Evolutionary conservation across 2,797 vertebrate species (phyloP).

Genomic region (Phylloscopus collybita): DNA sequence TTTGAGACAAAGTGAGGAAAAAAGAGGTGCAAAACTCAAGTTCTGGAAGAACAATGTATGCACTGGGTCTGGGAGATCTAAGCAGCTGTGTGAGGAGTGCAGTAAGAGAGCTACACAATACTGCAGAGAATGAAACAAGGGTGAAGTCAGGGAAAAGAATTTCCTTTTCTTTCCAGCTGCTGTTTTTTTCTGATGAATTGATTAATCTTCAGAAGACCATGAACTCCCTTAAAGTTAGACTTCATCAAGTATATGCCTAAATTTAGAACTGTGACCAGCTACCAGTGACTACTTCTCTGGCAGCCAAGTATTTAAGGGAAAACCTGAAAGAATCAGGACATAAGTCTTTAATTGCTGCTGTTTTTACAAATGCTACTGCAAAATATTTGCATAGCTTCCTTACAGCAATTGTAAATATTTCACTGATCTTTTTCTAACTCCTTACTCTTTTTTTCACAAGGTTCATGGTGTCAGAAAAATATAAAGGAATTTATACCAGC

Average conservation of each 20-base stretch:
- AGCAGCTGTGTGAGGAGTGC: background rate
- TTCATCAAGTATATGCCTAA: background rate
- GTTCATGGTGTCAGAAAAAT: background rate
- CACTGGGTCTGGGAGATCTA: background rate
- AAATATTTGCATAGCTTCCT: background rate
- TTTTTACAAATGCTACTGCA: background rate
- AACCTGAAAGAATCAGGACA: background rate
- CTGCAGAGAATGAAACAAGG: background rate
- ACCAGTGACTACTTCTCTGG: background rate
- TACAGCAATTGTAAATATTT: background rate
- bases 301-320: background rate
- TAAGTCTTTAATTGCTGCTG: background rate
- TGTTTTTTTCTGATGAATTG: background rate
- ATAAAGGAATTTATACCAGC: background rate
- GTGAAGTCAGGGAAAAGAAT: background rate
- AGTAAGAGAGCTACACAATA: background rate
- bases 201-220: background rate
- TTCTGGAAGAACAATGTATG: background rate
- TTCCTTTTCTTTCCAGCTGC: background rate
- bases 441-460: background rate
- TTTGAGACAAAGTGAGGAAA: background rate
- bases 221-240: background rate
- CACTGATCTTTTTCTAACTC: background rate
- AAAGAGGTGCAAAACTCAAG: accelerated
- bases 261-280: background rate